Base-by-base conservation (phyloP, 2,797 vertebrate genomes). In the Cyprinella venusta region DNA sequence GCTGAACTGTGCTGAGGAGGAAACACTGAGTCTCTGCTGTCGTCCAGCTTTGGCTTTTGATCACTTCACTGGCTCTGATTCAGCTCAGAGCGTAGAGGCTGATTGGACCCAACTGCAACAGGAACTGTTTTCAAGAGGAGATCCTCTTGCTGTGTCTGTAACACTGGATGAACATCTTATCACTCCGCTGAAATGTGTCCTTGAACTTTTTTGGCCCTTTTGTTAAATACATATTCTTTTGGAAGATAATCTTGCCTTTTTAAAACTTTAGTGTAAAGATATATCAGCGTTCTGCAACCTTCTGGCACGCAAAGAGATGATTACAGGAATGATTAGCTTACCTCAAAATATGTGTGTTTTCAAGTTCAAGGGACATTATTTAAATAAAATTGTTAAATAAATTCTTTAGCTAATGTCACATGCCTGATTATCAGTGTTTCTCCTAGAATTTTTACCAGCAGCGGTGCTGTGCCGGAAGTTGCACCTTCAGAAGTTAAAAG, bases 1-100 rank as follows among this genome's bases (percentile, higher is more conserved):
- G 72, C 63, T 79, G 83, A 80, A 54, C 77, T 84, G 48, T 76
- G 77, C 42, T 75, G 21, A 9, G 6, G 10, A 59, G 69, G 71
- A 80, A 67, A 59, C 5, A 19, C 40, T 24, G 16, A 38, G 69
- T 64, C 30, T 63, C 70, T 81, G 68, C 56, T 72, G 56, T 71
- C 19, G 2, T 59, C 52, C 48, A 74, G n/a, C 38, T 21, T 45
- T 70, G 67, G 70, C 45, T 75, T 74, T 81, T 50, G 42, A 40
- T 52, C 21, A 18, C 59, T 79, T 3, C 2, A 18, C 30, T 38
- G 30, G 8, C 63, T 79, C 45, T 16, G 21, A 38, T 67, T 38
- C 45, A 52, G 26, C 40, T 13, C 68, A 26, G 38, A 63, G 54
- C 42, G 65, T 65, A 64, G 0, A 12, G 26, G 42, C 40, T 24